Conservation (phyloP, 2,888 invertebrate species). For the Aphidoletes aphidimyza region DNA sequence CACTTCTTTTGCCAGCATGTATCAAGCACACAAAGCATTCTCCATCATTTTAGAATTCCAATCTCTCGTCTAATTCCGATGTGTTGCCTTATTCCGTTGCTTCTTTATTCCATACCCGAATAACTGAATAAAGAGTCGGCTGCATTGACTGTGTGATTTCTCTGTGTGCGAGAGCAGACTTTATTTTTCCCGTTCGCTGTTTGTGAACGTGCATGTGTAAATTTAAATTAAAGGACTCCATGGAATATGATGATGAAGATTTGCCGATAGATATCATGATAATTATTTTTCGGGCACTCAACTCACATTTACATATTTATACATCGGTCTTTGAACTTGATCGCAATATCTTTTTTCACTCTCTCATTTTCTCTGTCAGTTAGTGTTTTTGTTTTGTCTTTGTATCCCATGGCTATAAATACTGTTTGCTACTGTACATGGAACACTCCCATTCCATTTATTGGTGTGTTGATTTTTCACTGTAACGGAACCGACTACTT, state of each 20-base stretch:
- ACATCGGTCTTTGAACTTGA: conserved; percentile 43
- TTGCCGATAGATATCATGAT: conserved; percentile 37
- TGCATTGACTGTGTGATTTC: too few relatives aligned
- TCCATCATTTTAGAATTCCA: conserved; percentile 19
- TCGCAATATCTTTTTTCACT: background rate
- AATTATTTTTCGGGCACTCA: conserved; percentile 40
- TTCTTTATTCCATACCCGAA: too few relatives aligned
- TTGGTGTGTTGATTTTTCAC: conserved; percentile 14
- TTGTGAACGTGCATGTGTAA: conserved; percentile 24
- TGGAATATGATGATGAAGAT: conserved; percentile 44
- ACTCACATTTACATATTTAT: conserved; percentile 43
- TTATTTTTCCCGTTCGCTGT: background rate
- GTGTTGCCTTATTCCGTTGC: too few relatives aligned
- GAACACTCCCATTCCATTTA: too few relatives aligned
- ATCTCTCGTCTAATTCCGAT: conserved; percentile 20
- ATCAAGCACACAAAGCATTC: background rate
- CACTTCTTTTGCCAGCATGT: background rate
- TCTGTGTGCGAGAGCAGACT: too few relatives aligned
- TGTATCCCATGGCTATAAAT: too few relatives aligned
- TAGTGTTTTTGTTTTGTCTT: background rate
- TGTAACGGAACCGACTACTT: background rate
- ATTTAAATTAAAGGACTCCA: conserved; percentile 42
- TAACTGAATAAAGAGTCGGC: too few relatives aligned
- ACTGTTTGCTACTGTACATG: too few relatives aligned
- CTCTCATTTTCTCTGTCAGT: background rate